Conservation (phyloP, 2,113 vertebrate species). For the Xiphophorus hellerii region DNA sequence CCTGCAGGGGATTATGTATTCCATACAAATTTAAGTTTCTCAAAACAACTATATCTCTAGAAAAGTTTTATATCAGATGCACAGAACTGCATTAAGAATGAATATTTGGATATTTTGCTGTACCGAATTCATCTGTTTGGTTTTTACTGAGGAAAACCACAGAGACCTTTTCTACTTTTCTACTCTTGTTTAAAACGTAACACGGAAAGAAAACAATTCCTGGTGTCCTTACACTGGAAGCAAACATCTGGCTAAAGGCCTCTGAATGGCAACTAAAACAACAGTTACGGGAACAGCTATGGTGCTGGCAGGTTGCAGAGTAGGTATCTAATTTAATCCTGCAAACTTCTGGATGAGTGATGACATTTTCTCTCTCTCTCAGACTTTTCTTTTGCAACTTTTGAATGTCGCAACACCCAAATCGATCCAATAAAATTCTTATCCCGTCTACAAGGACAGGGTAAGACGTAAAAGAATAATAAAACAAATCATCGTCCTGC, state of each 20-base stretch:
- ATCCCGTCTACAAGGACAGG: constrained; percentile 33
- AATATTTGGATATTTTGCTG: not conserved
- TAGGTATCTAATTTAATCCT: constrained; percentile 7
- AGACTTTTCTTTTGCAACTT: constrained; percentile 22
- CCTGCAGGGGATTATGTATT: not conserved
- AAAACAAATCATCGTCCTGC: not conserved
- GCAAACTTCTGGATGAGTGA: not conserved
- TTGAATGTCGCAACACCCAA: constrained; percentile 20
- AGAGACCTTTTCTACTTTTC: not conserved
- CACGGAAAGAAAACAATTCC: constrained; percentile 5
- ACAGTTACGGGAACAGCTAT: not conserved
- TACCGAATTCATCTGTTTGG: not conserved
- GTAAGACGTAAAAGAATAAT: not conserved
- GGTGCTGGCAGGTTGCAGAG: constrained; percentile 3
- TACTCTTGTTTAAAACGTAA: constrained; percentile 22
- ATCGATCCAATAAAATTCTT: constrained; percentile 35
- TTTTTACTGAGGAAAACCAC: not conserved
- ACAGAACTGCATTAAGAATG: not conserved
- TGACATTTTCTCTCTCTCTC: constrained; percentile 9
- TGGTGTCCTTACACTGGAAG: too few species aligned
- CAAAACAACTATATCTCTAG: too few species aligned
- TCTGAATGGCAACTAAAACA: too few species aligned
- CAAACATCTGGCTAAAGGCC: too few species aligned
- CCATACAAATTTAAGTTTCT: not conserved
- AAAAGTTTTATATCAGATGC: too few species aligned